Percentiles rank a stretch among this genome's conserved stretches.
Evolutionary conservation across 1,140 invertebrate species (phyloP).

Genomic region (Achroia grisella): DNA sequence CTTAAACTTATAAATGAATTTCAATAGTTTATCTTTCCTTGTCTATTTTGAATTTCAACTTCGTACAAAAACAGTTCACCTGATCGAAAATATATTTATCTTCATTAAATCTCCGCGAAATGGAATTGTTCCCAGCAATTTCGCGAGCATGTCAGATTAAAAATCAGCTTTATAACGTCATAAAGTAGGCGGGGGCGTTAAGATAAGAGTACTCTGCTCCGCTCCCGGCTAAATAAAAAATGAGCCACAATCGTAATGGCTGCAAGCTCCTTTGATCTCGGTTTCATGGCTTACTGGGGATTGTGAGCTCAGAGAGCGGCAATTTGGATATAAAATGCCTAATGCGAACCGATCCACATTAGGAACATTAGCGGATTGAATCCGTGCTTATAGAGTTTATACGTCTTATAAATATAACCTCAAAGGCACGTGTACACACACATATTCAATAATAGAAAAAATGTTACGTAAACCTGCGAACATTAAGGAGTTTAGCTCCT

Average conservation of each 20-base stretch:
- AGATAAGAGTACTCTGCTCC: slow-evolving; percentile 57
- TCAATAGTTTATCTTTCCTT: too few relatives aligned
- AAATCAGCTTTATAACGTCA: slow-evolving; percentile 72
- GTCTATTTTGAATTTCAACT: too few relatives aligned
- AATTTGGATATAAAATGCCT: slow-evolving; percentile 70
- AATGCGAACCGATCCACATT: slow-evolving; percentile 57
- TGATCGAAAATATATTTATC: slow-evolving; percentile 18
- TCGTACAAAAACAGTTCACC: neutral
- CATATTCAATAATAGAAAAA: neutral
- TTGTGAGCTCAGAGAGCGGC: slow-evolving; percentile 51
- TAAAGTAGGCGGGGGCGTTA: slow-evolving; percentile 63
- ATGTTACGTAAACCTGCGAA: neutral
- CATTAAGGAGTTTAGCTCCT: slow-evolving; percentile 20
- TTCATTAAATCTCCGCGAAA: neutral
- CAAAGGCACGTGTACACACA: neutral
- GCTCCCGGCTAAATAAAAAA: slow-evolving; percentile 65
- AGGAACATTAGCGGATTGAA: slow-evolving; percentile 65
- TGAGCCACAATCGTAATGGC: slow-evolving; percentile 70
- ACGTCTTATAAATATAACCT: too few relatives aligned
- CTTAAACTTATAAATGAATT: too few relatives aligned
- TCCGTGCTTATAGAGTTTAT: slow-evolving; percentile 15
- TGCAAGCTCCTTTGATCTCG: slow-evolving; percentile 65
- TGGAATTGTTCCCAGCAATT: slow-evolving; percentile 31
- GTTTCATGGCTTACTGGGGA: slow-evolving; percentile 64
- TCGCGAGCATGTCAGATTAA: slow-evolving; percentile 59